Evolutionary conservation across 2,888 invertebrate species (phyloP), one percentile per base, ranked within the genome.

Genomic region (Drosophila macrospina): DNA sequence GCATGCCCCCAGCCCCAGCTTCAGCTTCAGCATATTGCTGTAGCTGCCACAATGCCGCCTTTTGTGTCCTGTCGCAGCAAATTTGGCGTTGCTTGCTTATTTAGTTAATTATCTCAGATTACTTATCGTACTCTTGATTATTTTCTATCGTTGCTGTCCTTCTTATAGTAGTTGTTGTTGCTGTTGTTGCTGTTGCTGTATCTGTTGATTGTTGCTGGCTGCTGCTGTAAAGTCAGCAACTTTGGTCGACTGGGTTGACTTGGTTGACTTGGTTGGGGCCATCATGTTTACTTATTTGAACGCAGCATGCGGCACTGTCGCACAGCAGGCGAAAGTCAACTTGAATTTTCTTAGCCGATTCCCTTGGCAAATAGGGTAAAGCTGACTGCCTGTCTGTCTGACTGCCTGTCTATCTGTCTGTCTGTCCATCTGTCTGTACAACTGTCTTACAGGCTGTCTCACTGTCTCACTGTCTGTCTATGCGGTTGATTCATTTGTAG

Each of bases 61-160:
- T 80, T 62, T 36, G 65, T 67, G 63, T 39, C 54, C 64, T 77
- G 69, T 74, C 73, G 80, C 72, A 69, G 74, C 83, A 81, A 86
- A 83, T 86, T 83, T 74, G 83, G 76, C 80, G 78, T 70, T 83
- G 78, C 71, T 77, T 70, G 86, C 81, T 84, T 81, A 84, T 84
- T 84, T 72, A 79, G 86, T 84, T 84, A 84, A 84, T 84, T 84
- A 86, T 86, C 81, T 81, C 69, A 73, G 86, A 86, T 84, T 84
- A 86, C 86, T 86, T 75, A 41, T 52, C 52, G 52, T 52, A 70
- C 77, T 86, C 83, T 83, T 76, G 86, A 86, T 83, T 84, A 84
- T 86, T 83, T 85, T 83, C 83, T 71, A 76, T 74, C 76, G 68
- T 63, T 52, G 60, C 24, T 39, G 37, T 13, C 32, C 37, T 37